phyloP scores from a whole-genome alignment of 2,888 invertebrate genomes.

The Drosophila engyochracea region DNA sequence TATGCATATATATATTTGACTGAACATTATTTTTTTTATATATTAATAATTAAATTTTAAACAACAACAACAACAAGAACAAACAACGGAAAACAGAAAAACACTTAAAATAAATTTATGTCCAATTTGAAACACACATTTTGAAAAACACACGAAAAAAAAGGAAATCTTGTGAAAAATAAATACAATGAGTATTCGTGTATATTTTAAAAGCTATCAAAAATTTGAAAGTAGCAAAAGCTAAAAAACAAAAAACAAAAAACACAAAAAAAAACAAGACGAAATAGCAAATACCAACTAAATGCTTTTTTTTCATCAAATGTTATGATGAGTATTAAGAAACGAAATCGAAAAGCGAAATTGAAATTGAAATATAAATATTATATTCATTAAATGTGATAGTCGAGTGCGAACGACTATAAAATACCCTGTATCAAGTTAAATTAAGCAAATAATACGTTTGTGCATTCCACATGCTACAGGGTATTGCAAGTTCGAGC shows the following conservation, averaged over 20 bases:
- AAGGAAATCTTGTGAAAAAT: not conserved
- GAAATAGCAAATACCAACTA: not conserved
- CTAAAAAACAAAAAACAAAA: not conserved
- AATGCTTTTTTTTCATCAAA: constrained; percentile 22
- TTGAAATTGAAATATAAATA: constrained; percentile 1
- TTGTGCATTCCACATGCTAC: constrained; percentile 15
- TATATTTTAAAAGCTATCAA: constrained; percentile 27
- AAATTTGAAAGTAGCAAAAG: constrained; percentile 28
- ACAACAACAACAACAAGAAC: constrained; percentile 26
- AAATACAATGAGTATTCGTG: constrained; percentile 6
- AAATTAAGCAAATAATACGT: constrained; percentile 1
- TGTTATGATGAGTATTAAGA: constrained; percentile 19
- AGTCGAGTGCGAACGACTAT: constrained; percentile 57
- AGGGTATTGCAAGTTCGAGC: constrained; percentile 8
- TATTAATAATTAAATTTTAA: constrained; percentile 68
- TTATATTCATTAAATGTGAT: constrained; percentile 36
- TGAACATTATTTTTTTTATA: constrained; percentile 78
- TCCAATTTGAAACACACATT: constrained; percentile 42
- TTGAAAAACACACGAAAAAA: not conserved
- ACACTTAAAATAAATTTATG: constrained; percentile 9
- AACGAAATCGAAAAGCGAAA: constrained; percentile 8
- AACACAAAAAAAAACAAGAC: not conserved
- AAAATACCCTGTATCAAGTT: constrained; percentile 43
- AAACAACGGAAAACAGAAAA: not conserved
- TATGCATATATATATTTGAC: constrained; percentile 71